These are phyloP conservation scores for Paramormyrops hopkinsi DNA, from an alignment of 2,797 vertebrate species.

Conservation along the genomic window DNA sequence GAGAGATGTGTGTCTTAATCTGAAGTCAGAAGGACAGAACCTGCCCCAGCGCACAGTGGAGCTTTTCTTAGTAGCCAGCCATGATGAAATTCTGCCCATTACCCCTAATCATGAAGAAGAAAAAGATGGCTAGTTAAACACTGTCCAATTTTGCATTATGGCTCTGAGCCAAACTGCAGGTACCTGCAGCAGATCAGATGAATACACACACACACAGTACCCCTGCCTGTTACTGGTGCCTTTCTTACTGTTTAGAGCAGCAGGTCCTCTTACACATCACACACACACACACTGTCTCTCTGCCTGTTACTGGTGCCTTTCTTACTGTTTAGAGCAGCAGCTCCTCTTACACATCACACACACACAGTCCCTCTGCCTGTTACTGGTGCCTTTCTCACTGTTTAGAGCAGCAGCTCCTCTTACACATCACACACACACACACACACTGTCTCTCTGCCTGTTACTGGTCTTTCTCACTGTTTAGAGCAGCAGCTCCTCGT, in stretches of 20 bases:
- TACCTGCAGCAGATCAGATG: constrained; percentile 1
- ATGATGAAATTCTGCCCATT: neutral
- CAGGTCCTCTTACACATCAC: too few relatives aligned
- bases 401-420: constrained; percentile 30
- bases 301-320: constrained; percentile 39
- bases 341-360: constrained; percentile 39
- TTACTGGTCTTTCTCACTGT: constrained; percentile 33
- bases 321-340: neutral
- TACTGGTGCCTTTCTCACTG: constrained; percentile 31
- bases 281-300: too few relatives aligned
- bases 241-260: too few relatives aligned
- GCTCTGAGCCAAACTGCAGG: neutral
- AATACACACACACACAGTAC: neutral
- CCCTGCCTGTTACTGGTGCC: too few relatives aligned
- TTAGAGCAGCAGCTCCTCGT: constrained; percentile 30
- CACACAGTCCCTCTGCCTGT: constrained; percentile 24
- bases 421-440: constrained; percentile 30
- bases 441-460: constrained; percentile 18
- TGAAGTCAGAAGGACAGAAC: neutral
- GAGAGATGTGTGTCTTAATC: neutral
- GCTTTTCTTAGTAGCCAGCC: neutral
- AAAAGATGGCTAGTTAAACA: neutral
- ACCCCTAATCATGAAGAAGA: neutral
- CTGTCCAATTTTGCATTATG: neutral
- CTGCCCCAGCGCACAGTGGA: neutral